Base-by-base conservation (phyloP, 2,888 invertebrate genomes). In the Plemyria rubiginata region DNA sequence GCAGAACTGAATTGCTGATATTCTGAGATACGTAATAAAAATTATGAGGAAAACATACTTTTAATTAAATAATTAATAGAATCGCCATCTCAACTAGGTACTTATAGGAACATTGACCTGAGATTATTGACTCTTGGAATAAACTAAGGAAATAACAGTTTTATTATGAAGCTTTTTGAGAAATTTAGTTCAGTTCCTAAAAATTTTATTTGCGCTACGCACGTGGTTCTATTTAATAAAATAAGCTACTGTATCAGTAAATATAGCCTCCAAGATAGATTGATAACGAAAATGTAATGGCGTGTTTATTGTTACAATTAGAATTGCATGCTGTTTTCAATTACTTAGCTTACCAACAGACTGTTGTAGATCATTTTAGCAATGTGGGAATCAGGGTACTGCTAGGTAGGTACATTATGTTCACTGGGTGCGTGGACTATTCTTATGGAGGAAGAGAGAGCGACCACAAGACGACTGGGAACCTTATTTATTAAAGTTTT, bases 21-120 rank as follows among this genome's bases (percentile, higher is more conserved):
- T 36, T 56, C 28, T 53, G 45, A 54, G 49, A 53, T 57, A n/a
- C 43, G 57, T 64, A 29, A 49, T 11, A 40, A 36, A 59, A 60
- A n/a, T n/a, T n/a, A n/a, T 54, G 53, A 60, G 57, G 54, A 57
- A 60, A 48, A 52, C 12, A 2, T 38, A 38, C 36, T 48, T 11
- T 28, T 11, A 48, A 49, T 13, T 8, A 29, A 32, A 50, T 50
- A 2, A 32, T 16, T 50, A 50, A 11, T 45, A 16, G 45, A 9
- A 45, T n/a, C 15, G 11, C 15, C 15, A 43, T 43, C 15, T 6
- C 15, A 15, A 43, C n/a, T n/a, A n/a, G n/a, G n/a, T n/a, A n/a
- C n/a, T n/a, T 43, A 7, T 43, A 43, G 36, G 36, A 38, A 38
- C 36, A 11, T 8, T 38, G 36, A 38, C 36, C 36, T 38, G 36